These are phyloP conservation scores for Arge pagana DNA, from an alignment of 2,888 invertebrate species.

Conservation along the genomic window DNA sequence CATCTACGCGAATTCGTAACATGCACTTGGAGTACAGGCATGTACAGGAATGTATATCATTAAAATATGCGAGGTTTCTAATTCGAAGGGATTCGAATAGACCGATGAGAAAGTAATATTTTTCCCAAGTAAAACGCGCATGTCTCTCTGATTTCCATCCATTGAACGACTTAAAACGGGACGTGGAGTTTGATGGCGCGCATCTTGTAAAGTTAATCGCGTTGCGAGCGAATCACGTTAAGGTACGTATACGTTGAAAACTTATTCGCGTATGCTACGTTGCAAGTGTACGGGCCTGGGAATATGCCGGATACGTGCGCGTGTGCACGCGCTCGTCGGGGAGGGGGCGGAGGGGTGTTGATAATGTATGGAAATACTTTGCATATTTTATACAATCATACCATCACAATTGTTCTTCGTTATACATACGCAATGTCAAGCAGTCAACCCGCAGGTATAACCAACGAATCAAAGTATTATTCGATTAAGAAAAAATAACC, in stretches of 20 bases:
- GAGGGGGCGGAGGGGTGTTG: no score
- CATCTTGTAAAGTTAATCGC: no score
- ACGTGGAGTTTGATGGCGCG: no score
- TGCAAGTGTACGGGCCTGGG: conserved; percentile 21
- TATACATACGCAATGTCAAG: not conserved
- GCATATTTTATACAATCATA: conserved; percentile 4
- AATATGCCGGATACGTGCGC: conserved; percentile 14
- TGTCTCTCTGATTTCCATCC: no score
- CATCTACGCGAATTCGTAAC: no score
- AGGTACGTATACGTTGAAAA: conserved; percentile 15
- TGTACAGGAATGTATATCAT: no score
- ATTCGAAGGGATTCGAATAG: no score
- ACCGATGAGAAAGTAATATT: no score
- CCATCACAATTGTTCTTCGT: conserved; percentile 8
- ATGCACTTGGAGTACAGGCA: no score
- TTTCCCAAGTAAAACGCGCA: no score
- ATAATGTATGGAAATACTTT: conserved; percentile 4
- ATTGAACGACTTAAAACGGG: no score
- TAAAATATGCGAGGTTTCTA: no score
- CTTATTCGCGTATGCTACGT: conserved; percentile 22
- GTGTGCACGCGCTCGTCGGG: not conserved
- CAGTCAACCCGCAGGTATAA: conserved; percentile 1
- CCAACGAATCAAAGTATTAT: conserved; percentile 8
- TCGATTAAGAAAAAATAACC: conserved; percentile 6
- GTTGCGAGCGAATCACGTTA: conserved; percentile 3